Conservation (phyloP, 2,797 vertebrate genomes). For the Natrix natrix region DNA sequence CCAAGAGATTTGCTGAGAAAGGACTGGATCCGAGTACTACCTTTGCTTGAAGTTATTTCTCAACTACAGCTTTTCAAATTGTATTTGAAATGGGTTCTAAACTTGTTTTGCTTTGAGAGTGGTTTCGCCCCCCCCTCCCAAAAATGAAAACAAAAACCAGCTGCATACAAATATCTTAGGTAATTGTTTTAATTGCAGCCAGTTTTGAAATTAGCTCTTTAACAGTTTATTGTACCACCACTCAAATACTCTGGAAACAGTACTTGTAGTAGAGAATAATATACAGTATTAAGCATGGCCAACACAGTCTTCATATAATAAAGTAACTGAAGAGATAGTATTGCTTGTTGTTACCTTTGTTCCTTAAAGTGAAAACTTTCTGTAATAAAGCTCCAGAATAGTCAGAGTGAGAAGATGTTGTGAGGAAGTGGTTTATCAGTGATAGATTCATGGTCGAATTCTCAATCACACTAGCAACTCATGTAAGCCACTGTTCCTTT, state of each 20-base stretch:
- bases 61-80: slow-evolving; percentile 16
- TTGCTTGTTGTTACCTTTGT: slow-evolving; percentile 18
- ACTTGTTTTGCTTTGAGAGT: neutral
- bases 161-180: neutral
- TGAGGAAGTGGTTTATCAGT: neutral
- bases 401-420: neutral
- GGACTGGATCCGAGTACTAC: neutral
- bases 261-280: slow-evolving; percentile 26
- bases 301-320: slow-evolving; percentile 40
- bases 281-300: slow-evolving; percentile 16
- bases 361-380: slow-evolving; percentile 31
- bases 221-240: slow-evolving; percentile 37
- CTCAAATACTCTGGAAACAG: slow-evolving; percentile 40
- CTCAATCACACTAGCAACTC: slow-evolving; percentile 18
- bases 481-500: slow-evolving; percentile 73
- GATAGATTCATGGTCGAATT: slow-evolving; percentile 9
- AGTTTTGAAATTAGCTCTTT: slow-evolving; percentile 12
- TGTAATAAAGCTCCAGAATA: slow-evolving; percentile 50
- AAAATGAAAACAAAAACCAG: neutral
- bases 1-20: neutral
- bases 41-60: neutral
- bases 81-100: neutral
- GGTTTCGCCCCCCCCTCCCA: too few relatives aligned
- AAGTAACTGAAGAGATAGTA: slow-evolving; percentile 21
- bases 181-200: neutral